Evolutionary conservation across 2,888 invertebrate species (phyloP), one percentile per base, ranked within the genome.

Genomic region (Asteroscopus sphinx): DNA sequence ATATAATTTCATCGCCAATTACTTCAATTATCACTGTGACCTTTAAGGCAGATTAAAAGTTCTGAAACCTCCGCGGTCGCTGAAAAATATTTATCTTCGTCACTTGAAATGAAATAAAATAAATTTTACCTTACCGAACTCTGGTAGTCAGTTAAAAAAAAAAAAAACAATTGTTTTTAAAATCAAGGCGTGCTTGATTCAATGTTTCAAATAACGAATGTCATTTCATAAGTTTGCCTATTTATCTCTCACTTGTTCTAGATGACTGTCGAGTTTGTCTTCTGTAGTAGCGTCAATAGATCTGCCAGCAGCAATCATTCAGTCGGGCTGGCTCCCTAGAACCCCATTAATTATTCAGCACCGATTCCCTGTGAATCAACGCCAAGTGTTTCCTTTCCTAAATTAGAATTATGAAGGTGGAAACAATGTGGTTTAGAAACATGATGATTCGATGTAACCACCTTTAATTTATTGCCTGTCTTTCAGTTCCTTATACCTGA

Each of bases 261-360:
- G 42, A 32, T 17, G 51, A 44, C 21, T 21, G 44, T 61, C 54
- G 59, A 73, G 61, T 67, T 62, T 17, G 32, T 47, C 41, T 57
- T 21, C 52, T 15, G 26, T 59, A 17, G 62, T 76, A 73, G 28
- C 53, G 30, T 25, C 46, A 47, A 68, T 58, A 55, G 56, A 64
- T 63, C 57, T 68, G 57, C 53, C 61, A 62, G 41, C 44, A 60
- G 37, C 26, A 45, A 68, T 68, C 60, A 53, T 58, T 73, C 69
- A 59, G 58, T 6, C 52, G 16, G 21, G 44, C 35, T 42, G 46
- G 40, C 30, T 46, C 55, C 55, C 73, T 56, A 33, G 62, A 55
- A 57, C 42, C 44, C 79, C 80, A 87, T 91, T 87, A 86, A 88
- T 91, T 88, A 91, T 89, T 89, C 89, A 88, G 81, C 77, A 80